Base-by-base conservation (phyloP, 1,140 invertebrate genomes). In the Popillia japonica region DNA sequence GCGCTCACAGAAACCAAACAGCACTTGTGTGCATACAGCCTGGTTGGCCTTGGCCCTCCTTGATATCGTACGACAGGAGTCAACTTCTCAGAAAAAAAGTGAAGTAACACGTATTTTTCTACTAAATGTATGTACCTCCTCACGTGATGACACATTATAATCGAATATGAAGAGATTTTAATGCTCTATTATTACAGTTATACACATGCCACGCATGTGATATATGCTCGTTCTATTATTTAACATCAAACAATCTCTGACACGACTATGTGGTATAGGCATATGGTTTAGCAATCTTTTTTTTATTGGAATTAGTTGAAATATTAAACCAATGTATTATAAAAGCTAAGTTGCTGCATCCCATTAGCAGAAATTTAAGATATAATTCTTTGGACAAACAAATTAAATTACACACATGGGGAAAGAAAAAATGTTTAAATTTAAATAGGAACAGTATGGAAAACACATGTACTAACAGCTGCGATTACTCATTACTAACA, bases 1-100 rank as follows among this genome's bases (percentile, higher is more conserved):
- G 27, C 27, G 61, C 22, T 68, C 61, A 68, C 20, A 68, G 61
- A 68, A 68, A 68, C 61, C 61, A 68, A 68, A 34, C 44, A 48
- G 8, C 27, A 68, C 27, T 68, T 68, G 27, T 68, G 22, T 27
- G 61, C 20, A 55, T n/a, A 9, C 61, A 68, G 20, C 61, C 61
- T 68, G 2, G 61, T 22, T 22, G 61, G 14, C 61, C 61, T 68
- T 68, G 61, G 22, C 27, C 27, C 61, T 22, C 48, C 48, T 48
- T 17, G 48, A 17, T 55, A 55, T 55, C 48, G 48, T 55, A 55
- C 48, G 11, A 55, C 14, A 17, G 14, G 11, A 55, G 48, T n/a
- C 48, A 17, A 17, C 48, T 55, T 55, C 48, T 55, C 48, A 6
- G 48, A 55, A 55, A 55, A 55, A n/a, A 55, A 55, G 9, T 48